phyloP scores from a whole-genome alignment of 2,113 vertebrate genomes.

The Hippocampus zosterae region DNA sequence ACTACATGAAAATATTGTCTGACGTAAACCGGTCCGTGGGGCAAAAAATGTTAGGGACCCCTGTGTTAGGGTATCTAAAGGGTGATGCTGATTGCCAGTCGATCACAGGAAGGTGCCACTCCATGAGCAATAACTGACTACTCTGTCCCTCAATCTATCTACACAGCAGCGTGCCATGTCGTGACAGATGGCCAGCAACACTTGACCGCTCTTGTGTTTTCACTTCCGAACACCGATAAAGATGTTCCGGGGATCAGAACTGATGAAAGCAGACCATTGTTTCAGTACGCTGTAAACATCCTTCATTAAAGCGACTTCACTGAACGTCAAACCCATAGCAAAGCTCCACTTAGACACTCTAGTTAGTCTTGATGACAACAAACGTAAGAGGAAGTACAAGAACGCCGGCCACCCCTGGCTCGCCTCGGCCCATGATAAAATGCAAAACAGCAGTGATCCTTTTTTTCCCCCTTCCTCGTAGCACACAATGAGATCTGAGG shows the following conservation, averaged over 20 bases:
- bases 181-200: conserved; percentile 15
- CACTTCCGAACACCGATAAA: background rate
- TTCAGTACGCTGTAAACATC: background rate
- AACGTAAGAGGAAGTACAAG: conserved; percentile 38
- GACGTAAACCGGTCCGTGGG: too few species aligned
- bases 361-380: conserved; percentile 5
- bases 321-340: background rate
- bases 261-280: background rate
- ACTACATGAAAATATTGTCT: too few species aligned
- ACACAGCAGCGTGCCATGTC: conserved; percentile 21
- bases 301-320: background rate
- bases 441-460: conserved; percentile 9
- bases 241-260: background rate
- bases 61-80: background rate
- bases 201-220: background rate
- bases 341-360: background rate
- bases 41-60: too few species aligned
- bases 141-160: background rate
- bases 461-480: conserved; percentile 10
- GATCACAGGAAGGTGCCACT: background rate
- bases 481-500: background rate
- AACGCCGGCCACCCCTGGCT: conserved; percentile 15
- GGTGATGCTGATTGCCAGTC: background rate
- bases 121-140: background rate
- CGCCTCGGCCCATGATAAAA: background rate